These are phyloP conservation scores for Lycorma delicatula DNA, from an alignment of 1,140 invertebrate genomes.

Conservation along the genomic window DNA sequence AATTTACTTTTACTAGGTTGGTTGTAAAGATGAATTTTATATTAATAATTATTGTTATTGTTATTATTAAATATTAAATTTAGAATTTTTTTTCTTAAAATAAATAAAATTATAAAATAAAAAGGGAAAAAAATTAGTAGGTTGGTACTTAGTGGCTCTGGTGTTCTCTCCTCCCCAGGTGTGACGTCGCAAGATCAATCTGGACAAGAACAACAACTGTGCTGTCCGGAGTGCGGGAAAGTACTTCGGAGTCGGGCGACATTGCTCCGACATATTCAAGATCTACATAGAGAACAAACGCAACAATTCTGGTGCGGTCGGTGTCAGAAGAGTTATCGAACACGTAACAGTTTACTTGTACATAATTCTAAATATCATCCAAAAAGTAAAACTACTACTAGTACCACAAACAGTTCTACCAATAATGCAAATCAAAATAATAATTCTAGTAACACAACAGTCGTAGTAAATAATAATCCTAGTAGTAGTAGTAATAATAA, in stretches of 20 bases:
- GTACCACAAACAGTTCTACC: not conserved
- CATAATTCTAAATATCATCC: constrained; percentile 37
- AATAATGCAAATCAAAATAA: not conserved
- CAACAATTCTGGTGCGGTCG: constrained; percentile 35
- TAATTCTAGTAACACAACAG: no score
- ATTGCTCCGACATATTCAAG: constrained; percentile 27
- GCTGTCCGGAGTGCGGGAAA: constrained; percentile 30
- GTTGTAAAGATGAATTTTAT: no score
- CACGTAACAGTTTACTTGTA: constrained; percentile 34
- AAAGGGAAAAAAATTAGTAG: not conserved
- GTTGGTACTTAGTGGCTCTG: not conserved
- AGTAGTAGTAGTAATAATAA: no score
- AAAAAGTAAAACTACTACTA: constrained; percentile 29
- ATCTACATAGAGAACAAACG: constrained; percentile 30
- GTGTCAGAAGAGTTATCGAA: constrained; percentile 33
- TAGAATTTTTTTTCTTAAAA: no score
- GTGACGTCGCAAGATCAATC: constrained; percentile 14
- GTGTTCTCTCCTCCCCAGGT: not conserved
- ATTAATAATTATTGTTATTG: no score
- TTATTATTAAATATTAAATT: no score
- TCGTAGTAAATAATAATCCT: no score
- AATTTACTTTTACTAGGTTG: no score
- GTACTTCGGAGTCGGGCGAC: constrained; percentile 28
- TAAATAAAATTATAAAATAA: no score
- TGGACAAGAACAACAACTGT: no score